These are phyloP conservation scores for Mesembrinibis cayennensis DNA, from an alignment of 2,113 vertebrate species.

Conservation along the genomic window DNA sequence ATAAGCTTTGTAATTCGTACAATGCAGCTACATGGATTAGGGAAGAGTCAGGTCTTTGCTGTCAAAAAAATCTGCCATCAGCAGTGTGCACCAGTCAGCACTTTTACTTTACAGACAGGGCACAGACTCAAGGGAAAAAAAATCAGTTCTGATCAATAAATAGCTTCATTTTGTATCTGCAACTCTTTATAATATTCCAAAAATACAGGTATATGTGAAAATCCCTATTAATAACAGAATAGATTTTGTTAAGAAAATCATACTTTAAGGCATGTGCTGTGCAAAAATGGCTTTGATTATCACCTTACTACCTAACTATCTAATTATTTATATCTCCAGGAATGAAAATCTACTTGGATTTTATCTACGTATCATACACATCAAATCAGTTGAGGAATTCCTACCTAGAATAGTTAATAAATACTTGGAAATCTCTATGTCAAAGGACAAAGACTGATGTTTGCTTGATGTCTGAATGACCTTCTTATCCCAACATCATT, in stretches of 20 bases:
- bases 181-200: constrained; percentile 16
- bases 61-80: constrained; percentile 73
- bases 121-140: constrained; percentile 42
- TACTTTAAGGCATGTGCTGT: neutral
- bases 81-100: constrained; percentile 72
- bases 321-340: neutral
- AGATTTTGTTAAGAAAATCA: neutral
- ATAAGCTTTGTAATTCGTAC: constrained; percentile 75
- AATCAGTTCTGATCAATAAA: constrained; percentile 74
- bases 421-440: neutral
- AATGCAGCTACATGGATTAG: constrained; percentile 76
- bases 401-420: neutral
- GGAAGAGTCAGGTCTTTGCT: constrained; percentile 72
- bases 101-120: constrained; percentile 62
- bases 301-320: neutral
- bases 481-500: constrained; percentile 3
- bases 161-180: constrained; percentile 33
- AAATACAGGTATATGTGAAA: neutral
- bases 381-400: neutral
- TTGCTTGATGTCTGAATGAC: neutral
- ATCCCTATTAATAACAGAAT: neutral
- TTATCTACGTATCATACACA: neutral
- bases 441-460: neutral
- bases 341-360: neutral
- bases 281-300: neutral